Evolutionary conservation across 2,797 vertebrate species (phyloP).

Genomic region (Myiotriccus ornatus): DNA sequence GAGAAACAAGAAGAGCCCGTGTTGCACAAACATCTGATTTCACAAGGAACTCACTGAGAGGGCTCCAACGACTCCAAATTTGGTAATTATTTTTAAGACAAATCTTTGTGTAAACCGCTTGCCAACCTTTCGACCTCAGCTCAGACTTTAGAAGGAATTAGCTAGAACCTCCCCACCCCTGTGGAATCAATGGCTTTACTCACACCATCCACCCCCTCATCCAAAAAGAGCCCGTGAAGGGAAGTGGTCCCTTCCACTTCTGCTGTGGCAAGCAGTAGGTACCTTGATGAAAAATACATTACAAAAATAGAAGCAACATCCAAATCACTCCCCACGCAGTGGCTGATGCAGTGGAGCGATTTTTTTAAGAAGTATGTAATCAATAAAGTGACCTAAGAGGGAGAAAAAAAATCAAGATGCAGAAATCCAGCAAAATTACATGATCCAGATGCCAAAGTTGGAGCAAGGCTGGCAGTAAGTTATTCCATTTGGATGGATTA

Average conservation of each 20-base stretch:
- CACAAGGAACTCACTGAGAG: background rate
- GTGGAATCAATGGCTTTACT: background rate
- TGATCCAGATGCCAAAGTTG: background rate
- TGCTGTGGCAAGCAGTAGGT: background rate
- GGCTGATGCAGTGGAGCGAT: background rate
- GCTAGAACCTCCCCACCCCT: background rate
- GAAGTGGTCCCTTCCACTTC: background rate
- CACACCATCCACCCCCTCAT: background rate
- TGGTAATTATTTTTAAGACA: background rate
- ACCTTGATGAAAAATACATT: background rate
- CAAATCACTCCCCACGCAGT: background rate
- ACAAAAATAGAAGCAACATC: background rate
- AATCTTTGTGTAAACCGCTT: background rate
- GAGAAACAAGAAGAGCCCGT: background rate
- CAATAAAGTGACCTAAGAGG: background rate
- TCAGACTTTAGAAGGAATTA: background rate
- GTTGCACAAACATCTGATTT: constrained; percentile 16
- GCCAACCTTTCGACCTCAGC: background rate
- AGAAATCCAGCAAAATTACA: background rate
- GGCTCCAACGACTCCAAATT: background rate
- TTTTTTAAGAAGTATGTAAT: background rate
- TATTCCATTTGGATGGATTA: background rate
- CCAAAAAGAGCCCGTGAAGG: background rate
- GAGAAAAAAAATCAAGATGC: background rate
- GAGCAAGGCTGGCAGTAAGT: background rate